Evolutionary conservation across 2,797 vertebrate species (phyloP).

Genomic region (Chelmon rostratus): DNA sequence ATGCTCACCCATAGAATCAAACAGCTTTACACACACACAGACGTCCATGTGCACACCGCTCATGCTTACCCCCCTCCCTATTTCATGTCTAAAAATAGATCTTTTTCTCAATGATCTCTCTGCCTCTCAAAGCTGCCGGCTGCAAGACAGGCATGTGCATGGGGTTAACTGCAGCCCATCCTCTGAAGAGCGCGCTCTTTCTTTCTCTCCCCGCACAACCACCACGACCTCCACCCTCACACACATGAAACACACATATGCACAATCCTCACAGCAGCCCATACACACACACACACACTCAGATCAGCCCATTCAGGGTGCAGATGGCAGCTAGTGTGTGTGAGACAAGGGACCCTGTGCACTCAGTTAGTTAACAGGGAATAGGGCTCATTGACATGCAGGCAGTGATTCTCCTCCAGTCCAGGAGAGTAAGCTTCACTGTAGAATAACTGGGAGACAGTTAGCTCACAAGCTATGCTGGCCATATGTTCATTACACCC

Average conservation of each 20-base stretch:
- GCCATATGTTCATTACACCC: slow-evolving; percentile 67
- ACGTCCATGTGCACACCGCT: slow-evolving; percentile 34
- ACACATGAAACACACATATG: slow-evolving; percentile 30
- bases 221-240: slow-evolving; percentile 19
- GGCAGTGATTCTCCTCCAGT: slow-evolving; percentile 66
- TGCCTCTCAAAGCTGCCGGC: slow-evolving; percentile 73
- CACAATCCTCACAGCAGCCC: not conserved
- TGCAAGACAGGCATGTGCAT: slow-evolving; percentile 72
- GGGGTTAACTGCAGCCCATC: slow-evolving; percentile 74
- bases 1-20: slow-evolving; percentile 75
- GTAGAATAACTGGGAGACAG: slow-evolving; percentile 53
- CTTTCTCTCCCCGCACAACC: slow-evolving; percentile 11
- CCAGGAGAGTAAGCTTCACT: slow-evolving; percentile 64
- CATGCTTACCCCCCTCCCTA: slow-evolving; percentile 69
- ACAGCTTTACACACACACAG: slow-evolving; percentile 36
- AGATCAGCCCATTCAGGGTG: slow-evolving; percentile 80
- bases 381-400: slow-evolving; percentile 81
- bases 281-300: slow-evolving; percentile 30
- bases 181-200: slow-evolving; percentile 65
- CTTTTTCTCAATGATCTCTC: slow-evolving; percentile 81
- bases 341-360: slow-evolving; percentile 78
- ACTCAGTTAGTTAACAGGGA: slow-evolving; percentile 72
- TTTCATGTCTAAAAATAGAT: slow-evolving; percentile 82
- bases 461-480: slow-evolving; percentile 60
- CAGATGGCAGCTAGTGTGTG: slow-evolving; percentile 82